Base-by-base conservation (phyloP, 1,140 invertebrate species). In the Pseudomyrmex pallidus region DNA sequence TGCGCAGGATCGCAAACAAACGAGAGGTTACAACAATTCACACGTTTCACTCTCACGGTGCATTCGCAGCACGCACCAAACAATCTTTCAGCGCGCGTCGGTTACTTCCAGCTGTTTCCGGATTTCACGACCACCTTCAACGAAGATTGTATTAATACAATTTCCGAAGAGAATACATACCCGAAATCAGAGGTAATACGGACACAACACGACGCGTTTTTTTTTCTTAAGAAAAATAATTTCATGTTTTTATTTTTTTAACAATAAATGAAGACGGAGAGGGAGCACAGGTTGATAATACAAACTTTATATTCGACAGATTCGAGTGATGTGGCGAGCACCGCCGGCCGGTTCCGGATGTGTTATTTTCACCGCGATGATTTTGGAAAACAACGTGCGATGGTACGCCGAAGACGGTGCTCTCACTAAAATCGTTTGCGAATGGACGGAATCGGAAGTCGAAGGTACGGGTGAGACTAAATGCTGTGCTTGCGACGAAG, bases 351-450 rank as follows among this genome's bases (percentile, higher is more conserved):
- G 97, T 5, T 97, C 97, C 1, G 98, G 98, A 74, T 99, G 98
- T 91, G 96, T 99, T 20, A 95, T 96, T 76, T 95, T 91, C 87
- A 98, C 97, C 77, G 98, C 98, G 0, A 98, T 98, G 95, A 97
- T 99, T 0, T 96, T 98, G 86, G 98, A 99, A 92, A 96, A 96
- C 86, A 94, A 96, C 12, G 95, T 96, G 50, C 95, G 96, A 8
- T 99, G 98, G 98, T 99, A 96, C 92, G 97, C 98, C 25, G 98
- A 99, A 89, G 98, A 99, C 87, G 98, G 97, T 0, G 95, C 95
- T 56, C 94, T 99, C 8, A 97, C 96, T 0, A 96, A 96, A 90
- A 96, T 96, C 64, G 95, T 99, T 54, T 99, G 98, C 92, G 98
- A 98, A 91, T 95, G 96, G 92, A 96, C 95, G 25, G 89, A 93